phyloP scores from a whole-genome alignment of 1,140 invertebrate genomes.

The Drosophila baimaii region DNA sequence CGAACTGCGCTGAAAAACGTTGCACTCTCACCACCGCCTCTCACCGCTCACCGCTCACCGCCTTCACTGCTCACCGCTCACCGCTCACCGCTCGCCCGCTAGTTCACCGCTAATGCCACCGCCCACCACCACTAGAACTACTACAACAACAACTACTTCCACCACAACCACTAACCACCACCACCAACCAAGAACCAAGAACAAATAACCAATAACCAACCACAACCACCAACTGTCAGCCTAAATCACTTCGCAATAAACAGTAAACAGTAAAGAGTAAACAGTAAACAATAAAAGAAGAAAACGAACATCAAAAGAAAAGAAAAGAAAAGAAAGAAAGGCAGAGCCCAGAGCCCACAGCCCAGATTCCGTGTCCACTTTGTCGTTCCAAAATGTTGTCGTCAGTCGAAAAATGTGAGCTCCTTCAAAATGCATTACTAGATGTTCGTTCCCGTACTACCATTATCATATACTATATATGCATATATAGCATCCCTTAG shows the following conservation, averaged over 20 bases:
- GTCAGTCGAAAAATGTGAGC: slow-evolving; percentile 70
- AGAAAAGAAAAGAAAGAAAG: slow-evolving; percentile 36
- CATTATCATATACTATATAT: slow-evolving; percentile 25
- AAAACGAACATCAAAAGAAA: slow-evolving; percentile 36
- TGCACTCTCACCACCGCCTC: slow-evolving; percentile 47
- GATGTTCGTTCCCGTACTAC: slow-evolving; percentile 41
- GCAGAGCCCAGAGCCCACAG: slow-evolving; percentile 27
- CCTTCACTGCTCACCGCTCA: slow-evolving; percentile 15
- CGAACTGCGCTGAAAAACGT: slow-evolving; percentile 40
- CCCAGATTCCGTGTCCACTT: slow-evolving; percentile 46
- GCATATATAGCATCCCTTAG: slow-evolving; percentile 50
- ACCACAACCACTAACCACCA: slow-evolving; percentile 35
- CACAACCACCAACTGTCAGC: slow-evolving; percentile 43
- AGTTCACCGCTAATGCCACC: slow-evolving; percentile 62
- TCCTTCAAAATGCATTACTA: slow-evolving; percentile 54
- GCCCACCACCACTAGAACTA: slow-evolving; percentile 42
- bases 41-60: slow-evolving; percentile 19
- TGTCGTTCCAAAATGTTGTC: slow-evolving; percentile 71
- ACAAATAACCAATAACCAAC: slow-evolving; percentile 31
- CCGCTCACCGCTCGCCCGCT: slow-evolving; percentile 39
- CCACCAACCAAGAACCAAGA: slow-evolving; percentile 33
- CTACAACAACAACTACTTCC: slow-evolving; percentile 27
- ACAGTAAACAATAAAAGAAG: slow-evolving; percentile 15
- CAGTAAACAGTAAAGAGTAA: slow-evolving; percentile 17
- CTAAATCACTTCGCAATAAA: slow-evolving; percentile 31